Base-by-base conservation (phyloP, 2,888 invertebrate genomes). In the Epinotia nisella region DNA sequence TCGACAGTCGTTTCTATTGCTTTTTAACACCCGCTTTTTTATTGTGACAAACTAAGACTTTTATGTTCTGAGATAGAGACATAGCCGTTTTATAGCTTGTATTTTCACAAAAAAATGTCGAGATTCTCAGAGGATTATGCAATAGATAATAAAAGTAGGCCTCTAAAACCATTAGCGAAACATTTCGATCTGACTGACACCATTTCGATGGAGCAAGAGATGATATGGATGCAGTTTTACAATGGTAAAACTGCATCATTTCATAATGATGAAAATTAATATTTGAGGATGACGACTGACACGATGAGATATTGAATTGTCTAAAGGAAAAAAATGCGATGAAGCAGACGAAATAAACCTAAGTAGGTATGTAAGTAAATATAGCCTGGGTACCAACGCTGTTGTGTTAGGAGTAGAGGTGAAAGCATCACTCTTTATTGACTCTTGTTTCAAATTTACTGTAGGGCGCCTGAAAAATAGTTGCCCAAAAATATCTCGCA, bases 21-120 rank as follows among this genome's bases (percentile, higher is more conserved):
- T 49, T 41, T 68, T 45, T 11, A 51, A 56, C 70, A 55, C 24
- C 60, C 24, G 10, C 45, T 29, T 39, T 35, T 58, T 19, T 60
- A 70, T 61, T 56, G 55, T 62, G 62, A 61, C 62, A 56, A 55
- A 56, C 62, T n/a, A 45, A 55, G 69, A 62, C 55, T 15, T 41
- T 41, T 51, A 29, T 21, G 29, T 17, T 4, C 10, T 7, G 29
- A 7, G 53, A 29, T 60, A 24, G 21, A 51, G 2, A 49, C 15
- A 45, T 58, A 24, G 9, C 49, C 29, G 59, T 21, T 60, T 69
- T 68, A 68, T 59, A 21, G 35, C 59, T 9, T 7, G 17, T 29
- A 35, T 59, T 29, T 59, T 29, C 35, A 59, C 59, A 59, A 35
- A 10, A 59, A 29, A 3, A 59, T 17, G 35, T 10, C 17, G 24